These are phyloP conservation scores for Fratercula arctica DNA, from an alignment of 2,797 vertebrate species.

Conservation along the genomic window DNA sequence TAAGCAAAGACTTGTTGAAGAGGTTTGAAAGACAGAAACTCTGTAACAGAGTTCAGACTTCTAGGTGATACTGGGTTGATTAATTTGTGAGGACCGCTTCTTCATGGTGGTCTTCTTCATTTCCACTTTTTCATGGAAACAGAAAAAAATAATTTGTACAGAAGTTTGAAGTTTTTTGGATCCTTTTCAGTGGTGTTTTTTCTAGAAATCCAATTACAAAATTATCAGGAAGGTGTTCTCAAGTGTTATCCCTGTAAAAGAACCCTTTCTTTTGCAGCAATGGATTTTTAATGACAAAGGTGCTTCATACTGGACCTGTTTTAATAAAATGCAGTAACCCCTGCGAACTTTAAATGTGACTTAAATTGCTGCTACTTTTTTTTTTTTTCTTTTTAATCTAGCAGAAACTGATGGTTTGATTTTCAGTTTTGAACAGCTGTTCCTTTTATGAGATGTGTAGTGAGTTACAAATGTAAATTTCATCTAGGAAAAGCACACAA, in stretches of 20 bases:
- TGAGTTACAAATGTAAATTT: constrained; percentile 26
- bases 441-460: not conserved
- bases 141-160: not conserved
- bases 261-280: not conserved
- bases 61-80: not conserved
- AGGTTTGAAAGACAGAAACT: not conserved
- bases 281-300: not conserved
- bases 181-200: not conserved
- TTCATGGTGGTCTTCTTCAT: not conserved
- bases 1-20: not conserved
- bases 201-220: not conserved
- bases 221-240: not conserved
- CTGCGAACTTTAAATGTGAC: not conserved
- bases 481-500: not conserved
- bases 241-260: not conserved
- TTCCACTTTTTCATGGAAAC: not conserved
- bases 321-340: not conserved
- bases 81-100: not conserved
- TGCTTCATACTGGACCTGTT: not conserved
- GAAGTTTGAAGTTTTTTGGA: not conserved
- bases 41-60: not conserved
- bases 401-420: not conserved
- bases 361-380: not conserved
- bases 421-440: not conserved
- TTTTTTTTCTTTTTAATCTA: not conserved